Evolutionary conservation across 2,888 invertebrate genomes (phyloP), one percentile per base, ranked within the genome.

Genomic region (Zeuzera pyrina): DNA sequence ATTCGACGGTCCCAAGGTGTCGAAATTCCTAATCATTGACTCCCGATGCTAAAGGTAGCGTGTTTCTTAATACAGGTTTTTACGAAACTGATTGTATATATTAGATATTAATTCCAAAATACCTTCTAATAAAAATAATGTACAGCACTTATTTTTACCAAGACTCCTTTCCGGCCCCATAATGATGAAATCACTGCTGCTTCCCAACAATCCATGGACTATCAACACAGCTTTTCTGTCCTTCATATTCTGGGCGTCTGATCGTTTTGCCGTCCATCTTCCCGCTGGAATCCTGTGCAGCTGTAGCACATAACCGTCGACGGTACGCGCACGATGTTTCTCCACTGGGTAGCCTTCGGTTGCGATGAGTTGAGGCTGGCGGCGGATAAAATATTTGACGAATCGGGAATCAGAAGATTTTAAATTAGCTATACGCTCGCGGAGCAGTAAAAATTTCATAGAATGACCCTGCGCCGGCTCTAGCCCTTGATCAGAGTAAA

Each of bases 111-210:
- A n/a, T n/a, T n/a, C n/a, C n/a, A n/a, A n/a, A n/a, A n/a, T n/a
- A n/a, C n/a, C n/a, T n/a, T n/a, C n/a, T n/a, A n/a, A n/a, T n/a
- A n/a, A n/a, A n/a, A n/a, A n/a, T n/a, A n/a, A n/a, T n/a, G n/a
- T n/a, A n/a, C n/a, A n/a, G n/a, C n/a, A n/a, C n/a, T 8, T 15
- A 4, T 12, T 22, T 41, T 64, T 62, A 89, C 90, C 87, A 14
- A 91, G 62, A 45, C 89, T 88, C 45, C 87, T 86, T 33, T 85
- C 78, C 0, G 88, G 89, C 0, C 88, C 87, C 79, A 90, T 89
- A 36, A 90, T 81, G 3, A 92, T 70, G 84, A 89, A 93, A 52
- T 89, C 89, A 0, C 88, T 85, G 3, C 91, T 89, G 45, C 88
- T 87, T 2, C 88, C 88, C 3, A 88, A 47, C 0, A 92, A 57